Percentiles rank a stretch among this genome's conserved stretches.
phyloP scores from a whole-genome alignment of 2,113 vertebrate species.

The Chionis minor region DNA sequence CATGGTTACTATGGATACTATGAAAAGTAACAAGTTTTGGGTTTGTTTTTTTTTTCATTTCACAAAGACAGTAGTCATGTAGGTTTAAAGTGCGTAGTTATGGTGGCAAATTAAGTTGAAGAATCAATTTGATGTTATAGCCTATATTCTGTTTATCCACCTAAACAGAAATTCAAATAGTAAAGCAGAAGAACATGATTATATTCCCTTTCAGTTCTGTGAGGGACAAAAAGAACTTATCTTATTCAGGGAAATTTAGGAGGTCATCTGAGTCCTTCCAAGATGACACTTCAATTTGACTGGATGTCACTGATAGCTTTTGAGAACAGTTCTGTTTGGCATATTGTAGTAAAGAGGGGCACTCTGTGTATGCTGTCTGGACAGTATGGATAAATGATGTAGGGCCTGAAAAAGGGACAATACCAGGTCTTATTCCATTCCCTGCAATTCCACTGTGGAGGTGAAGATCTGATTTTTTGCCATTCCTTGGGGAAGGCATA shows the following conservation, averaged over 20 bases:
- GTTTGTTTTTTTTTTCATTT: not conserved
- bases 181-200: not conserved
- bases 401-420: not conserved
- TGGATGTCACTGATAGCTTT: not conserved
- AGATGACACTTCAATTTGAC: not conserved
- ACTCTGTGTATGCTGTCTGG: not conserved
- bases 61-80: not conserved
- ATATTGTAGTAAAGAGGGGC: not conserved
- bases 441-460: not conserved
- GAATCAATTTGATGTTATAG: not conserved
- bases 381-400: not conserved
- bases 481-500: not conserved
- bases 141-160: not conserved
- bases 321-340: not conserved
- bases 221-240: not conserved
- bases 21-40: not conserved
- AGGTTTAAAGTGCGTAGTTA: not conserved
- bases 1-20: not conserved
- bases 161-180: not conserved
- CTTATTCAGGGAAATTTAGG: not conserved
- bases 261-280: not conserved
- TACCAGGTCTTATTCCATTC: not conserved
- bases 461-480: not conserved
- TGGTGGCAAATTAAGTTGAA: not conserved
- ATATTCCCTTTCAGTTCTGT: not conserved